These are phyloP conservation scores for Noctua pronuba DNA, from an alignment of 2,888 invertebrate genomes.

Conservation along the genomic window DNA sequence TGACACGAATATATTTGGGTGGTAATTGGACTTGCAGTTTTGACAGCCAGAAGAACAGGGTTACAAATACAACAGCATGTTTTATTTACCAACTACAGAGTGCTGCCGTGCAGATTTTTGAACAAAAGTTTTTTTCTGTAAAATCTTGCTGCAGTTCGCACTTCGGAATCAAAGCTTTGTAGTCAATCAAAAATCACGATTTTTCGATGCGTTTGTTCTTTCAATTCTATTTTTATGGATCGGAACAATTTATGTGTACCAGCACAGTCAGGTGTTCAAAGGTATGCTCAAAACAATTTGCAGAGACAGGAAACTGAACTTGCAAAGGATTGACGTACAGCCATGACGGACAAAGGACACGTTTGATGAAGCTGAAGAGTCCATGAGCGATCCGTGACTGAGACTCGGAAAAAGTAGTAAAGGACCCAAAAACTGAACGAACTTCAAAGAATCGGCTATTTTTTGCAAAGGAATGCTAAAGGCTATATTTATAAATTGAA, in stretches of 20 bases:
- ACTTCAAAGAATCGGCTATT: not conserved
- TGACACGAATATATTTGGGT: not conserved
- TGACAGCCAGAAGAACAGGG: not conserved
- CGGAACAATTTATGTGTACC: not conserved
- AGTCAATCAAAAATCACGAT: slow-evolving; percentile 19
- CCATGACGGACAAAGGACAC: slow-evolving; percentile 1
- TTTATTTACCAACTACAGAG: not conserved
- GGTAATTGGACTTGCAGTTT: not conserved
- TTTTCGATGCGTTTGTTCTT: not conserved
- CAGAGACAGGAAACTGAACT: slow-evolving; percentile 4
- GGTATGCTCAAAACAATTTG: not conserved
- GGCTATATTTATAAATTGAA: not conserved
- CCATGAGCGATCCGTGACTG: not conserved
- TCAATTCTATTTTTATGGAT: not conserved
- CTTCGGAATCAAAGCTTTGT: slow-evolving; percentile 8
- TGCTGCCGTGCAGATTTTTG: slow-evolving; percentile 3
- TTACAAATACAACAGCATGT: not conserved
- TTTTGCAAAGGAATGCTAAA: not conserved
- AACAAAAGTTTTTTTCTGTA: not conserved
- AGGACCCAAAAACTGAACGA: not conserved
- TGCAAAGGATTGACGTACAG: not conserved
- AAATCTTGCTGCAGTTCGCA: slow-evolving; percentile 2
- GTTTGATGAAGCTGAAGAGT: not conserved
- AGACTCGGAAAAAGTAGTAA: not conserved
- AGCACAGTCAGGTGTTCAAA: not conserved